Evolutionary conservation across 2,113 vertebrate species (phyloP), one percentile per base, ranked within the genome.

Genomic region (Lepisosteus oculatus): DNA sequence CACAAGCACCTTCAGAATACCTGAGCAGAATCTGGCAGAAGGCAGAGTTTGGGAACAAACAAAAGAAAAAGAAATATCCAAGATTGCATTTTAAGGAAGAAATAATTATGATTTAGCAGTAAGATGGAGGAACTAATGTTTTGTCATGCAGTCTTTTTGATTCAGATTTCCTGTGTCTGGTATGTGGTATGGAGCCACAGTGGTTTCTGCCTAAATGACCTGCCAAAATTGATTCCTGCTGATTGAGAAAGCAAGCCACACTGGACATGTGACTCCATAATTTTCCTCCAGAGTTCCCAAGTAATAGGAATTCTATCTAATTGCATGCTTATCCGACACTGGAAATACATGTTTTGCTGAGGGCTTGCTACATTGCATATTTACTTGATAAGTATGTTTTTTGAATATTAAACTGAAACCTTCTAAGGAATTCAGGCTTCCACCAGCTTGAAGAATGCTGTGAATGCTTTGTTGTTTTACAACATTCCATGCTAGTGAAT

Each of bases 211-310:
- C 71, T 59, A 55, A 12, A 55, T 45, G 47, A 72, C 44, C 45
- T 14, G 62, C 61, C 55, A 63, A 56, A 43, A 63, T 14, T 61
- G 4, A 63, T 67, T 61, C 69, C 56, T 11, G 54, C 12, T 44
- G 55, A 61, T 61, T 59, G 15, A 43, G 51, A 51, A 51, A 51
- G 5, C 47, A 51, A 1, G 47, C 1, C 47, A 51, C 47, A 51
- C 41, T 66, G 68, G 69, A 57, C 65, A 72, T 13, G 64, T 61
- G 72, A 65, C 65, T 55, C 70, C 67, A 44, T 75, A 73, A 80
- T 84, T 76, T 78, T 65, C 64, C 65, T 57, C 63, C 51, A 56
- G 44, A 51, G 9, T 6, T 51, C 47, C 9, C 47, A 51, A 51
- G 5, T 51, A 9, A 5, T 51, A 9, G 9, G 47, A 51, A 51